Base-by-base conservation (phyloP, 1,140 invertebrate species). In the Marisa cornuarietis region DNA sequence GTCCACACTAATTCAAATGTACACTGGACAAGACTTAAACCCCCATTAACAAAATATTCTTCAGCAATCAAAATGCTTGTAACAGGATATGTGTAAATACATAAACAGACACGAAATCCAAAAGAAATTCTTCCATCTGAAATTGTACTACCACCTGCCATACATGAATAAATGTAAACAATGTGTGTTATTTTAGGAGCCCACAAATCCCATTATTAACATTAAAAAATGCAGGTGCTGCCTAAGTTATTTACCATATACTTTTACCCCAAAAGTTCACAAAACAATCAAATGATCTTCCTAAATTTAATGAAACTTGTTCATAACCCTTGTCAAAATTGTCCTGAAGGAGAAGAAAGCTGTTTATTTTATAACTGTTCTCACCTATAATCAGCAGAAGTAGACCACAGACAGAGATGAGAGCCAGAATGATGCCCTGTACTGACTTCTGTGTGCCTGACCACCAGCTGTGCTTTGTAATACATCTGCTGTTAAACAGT, bases 361-460 rank as follows among this genome's bases (percentile, higher is more conserved):
- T 42, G 31, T 42, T 22, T 58, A 18, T 58, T 58, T 58, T 58
- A 58, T 58, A 14, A 8, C 54, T 58, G 1, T 14, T 18, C 74
- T 52, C 22, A 77, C 76, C 76, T 18, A 77, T 77, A 42, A 77
- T 65, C 16, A 77, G 62, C 42, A 77, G 76, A 24, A 77, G 63
- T 13, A 77, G 63, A 10, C 49, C 65, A n/a, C 76, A 77, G n/a
- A 77, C 49, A 49, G 68, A 51, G 10, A 77, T 65, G 63, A 77
- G 62, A 8, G 63, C 76, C 65, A 77, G 63, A 42, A 77, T 65
- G 49, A 77, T 51, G 11, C 76, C 76, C 63, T 77, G 76, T 13
- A 77, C 52, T 16, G 76, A 69, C 42, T 52, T 51, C 49, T 66
- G 63, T 49, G 68, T 68, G 13, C n/a, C 31, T 7, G 49, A n/a